Percentiles rank a stretch among this genome's conserved stretches.
phyloP scores from a whole-genome alignment of 2,113 vertebrate genomes.

The Morone chrysops region DNA sequence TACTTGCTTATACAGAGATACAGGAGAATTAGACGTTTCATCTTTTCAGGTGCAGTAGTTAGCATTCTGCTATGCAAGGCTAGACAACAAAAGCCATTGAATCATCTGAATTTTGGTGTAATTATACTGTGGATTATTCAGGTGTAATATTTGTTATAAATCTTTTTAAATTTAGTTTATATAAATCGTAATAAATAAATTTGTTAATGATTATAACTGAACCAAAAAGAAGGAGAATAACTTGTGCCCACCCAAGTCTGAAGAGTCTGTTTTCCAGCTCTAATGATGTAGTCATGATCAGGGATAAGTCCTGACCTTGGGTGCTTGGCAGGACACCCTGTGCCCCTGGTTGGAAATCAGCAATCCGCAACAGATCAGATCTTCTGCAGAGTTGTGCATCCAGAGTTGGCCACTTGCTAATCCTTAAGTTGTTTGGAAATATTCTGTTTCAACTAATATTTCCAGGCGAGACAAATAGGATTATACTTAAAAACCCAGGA shows the following conservation, averaged over 20 bases:
- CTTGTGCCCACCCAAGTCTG: slow-evolving; percentile 52
- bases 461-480: slow-evolving; percentile 64
- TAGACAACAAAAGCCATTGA: slow-evolving; percentile 4
- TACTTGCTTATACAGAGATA: background rate
- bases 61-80: background rate
- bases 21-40: slow-evolving; percentile 5
- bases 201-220: background rate
- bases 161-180: slow-evolving; percentile 3
- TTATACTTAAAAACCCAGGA: slow-evolving; percentile 54
- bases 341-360: slow-evolving; percentile 41
- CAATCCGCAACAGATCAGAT: slow-evolving; percentile 37
- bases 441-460: slow-evolving; percentile 58
- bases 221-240: slow-evolving; percentile 52
- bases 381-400: slow-evolving; percentile 30
- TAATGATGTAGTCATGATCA: slow-evolving; percentile 55
- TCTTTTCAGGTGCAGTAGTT: background rate
- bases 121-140: slow-evolving; percentile 1
- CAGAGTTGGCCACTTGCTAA: slow-evolving; percentile 37
- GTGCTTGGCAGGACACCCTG: slow-evolving; percentile 62
- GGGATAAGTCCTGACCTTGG: slow-evolving; percentile 55
- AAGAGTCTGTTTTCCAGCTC: slow-evolving; percentile 37
- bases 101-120: background rate
- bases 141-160: background rate
- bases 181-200: background rate
- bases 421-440: slow-evolving; percentile 51